phyloP scores from a whole-genome alignment of 2,113 vertebrate genomes.

The Osmerus eperlanus region DNA sequence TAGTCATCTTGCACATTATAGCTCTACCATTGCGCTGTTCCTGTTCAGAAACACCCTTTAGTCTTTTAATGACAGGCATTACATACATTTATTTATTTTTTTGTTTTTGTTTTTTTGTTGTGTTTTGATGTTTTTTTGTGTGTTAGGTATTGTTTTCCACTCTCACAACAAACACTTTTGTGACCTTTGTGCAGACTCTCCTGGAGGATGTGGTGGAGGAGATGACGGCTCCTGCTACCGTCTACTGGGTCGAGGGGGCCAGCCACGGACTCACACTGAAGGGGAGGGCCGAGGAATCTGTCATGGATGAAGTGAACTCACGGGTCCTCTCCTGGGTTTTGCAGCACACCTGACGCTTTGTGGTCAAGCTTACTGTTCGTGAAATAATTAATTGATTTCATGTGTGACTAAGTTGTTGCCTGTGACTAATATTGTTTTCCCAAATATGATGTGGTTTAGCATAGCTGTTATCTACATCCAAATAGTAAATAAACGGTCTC shows the following conservation, averaged over 20 bases:
- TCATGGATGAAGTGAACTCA: slow-evolving; percentile 83
- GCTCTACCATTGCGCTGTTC: not conserved
- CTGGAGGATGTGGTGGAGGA: slow-evolving; percentile 74
- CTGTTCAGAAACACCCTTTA: not conserved
- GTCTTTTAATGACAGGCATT: not conserved
- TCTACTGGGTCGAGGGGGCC: slow-evolving; percentile 85
- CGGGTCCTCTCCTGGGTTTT: slow-evolving; percentile 81
- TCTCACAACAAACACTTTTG: no score
- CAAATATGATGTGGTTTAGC: no score
- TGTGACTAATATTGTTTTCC: no score
- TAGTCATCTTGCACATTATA: no score
- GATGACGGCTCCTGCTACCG: slow-evolving; percentile 77
- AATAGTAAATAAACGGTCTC: no score
- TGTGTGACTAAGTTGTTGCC: no score
- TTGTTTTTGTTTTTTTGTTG: no score
- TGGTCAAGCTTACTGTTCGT: not conserved
- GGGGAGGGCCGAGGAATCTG: slow-evolving; percentile 74
- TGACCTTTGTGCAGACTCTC: slow-evolving; percentile 65
- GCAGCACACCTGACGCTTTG: slow-evolving; percentile 7
- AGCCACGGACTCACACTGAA: slow-evolving; percentile 84
- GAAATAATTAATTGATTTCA: no score
- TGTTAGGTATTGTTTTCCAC: not conserved
- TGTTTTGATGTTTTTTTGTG: not conserved
- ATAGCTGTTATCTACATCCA: no score
- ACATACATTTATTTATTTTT: no score